Percentiles rank a stretch among this genome's conserved stretches.
These are phyloP conservation scores for Oxycera nigricornis DNA, from an alignment of 2,888 invertebrate genomes.

Conservation along the genomic window DNA sequence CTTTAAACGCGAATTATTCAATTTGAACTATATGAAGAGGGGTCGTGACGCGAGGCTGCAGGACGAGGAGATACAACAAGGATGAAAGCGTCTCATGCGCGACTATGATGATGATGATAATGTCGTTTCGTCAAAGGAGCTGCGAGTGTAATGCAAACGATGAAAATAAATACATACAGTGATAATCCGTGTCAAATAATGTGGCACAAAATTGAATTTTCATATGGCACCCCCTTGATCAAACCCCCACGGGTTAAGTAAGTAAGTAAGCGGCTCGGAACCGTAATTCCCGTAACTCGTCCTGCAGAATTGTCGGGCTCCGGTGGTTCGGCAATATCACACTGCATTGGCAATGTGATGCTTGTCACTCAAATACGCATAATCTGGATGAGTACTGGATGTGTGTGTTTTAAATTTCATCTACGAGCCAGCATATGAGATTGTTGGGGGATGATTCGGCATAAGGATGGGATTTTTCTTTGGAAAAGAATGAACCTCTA, in stretches of 20 bases:
- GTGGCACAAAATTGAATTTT: conserved; percentile 61
- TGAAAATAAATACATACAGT: conserved; percentile 39
- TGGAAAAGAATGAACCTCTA: too few species aligned
- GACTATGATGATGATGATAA: conserved; percentile 16
- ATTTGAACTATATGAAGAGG: conserved; percentile 42
- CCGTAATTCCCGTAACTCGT: conserved; percentile 20
- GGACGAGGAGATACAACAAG: neutral
- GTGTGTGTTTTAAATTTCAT: conserved; percentile 41
- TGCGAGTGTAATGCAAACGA: conserved; percentile 9
- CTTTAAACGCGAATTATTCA: conserved; percentile 46
- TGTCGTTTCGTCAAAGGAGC: conserved; percentile 25
- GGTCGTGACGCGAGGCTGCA: conserved; percentile 1
- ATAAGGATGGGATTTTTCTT: too few species aligned
- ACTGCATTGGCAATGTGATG: conserved; percentile 24
- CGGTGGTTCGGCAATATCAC: neutral
- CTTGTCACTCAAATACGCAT: conserved; percentile 46
- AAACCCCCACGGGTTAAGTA: conserved; percentile 41
- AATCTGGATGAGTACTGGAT: conserved; percentile 43
- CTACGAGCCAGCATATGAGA: neutral
- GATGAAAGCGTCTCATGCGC: neutral
- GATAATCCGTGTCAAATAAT: conserved; percentile 52
- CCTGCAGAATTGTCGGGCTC: neutral
- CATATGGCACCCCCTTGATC: conserved; percentile 51
- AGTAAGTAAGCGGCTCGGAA: conserved; percentile 36
- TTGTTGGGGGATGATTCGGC: neutral